Base-by-base conservation (phyloP, 2,797 vertebrate species). In the Synanceia verrucosa region DNA sequence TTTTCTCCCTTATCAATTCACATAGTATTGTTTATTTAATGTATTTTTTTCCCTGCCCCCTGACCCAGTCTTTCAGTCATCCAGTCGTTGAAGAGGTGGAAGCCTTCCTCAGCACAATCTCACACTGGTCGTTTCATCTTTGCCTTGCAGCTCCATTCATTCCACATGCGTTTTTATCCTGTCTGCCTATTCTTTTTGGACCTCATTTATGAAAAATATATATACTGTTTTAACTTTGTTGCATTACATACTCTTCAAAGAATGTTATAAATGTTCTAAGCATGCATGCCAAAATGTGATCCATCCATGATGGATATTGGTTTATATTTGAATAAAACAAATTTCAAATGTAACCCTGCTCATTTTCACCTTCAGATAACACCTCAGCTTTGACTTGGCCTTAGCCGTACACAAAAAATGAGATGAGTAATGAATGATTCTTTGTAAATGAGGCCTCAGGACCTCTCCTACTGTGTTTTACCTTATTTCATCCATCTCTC, bases 371-470 rank as follows among this genome's bases (percentile, higher is more conserved):
- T 4, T 7, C 14, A 24, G 5, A 51, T 67, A 52, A 57, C 70
- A 50, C 29, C 6, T 21, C 11, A 28, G 13, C 43, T 72, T 43
- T 65, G 21, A 3, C 33, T 67, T 41, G 28, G 37, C 14, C 77
- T 55, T 34, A 47, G 48, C 58, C 1, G 1, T 70, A 65, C 77
- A 73, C 14, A 65, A 34, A 51, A 53, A 48, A 55, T 21, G 19
- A n/a, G n/a, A 5, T 74, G 11, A 78, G 46, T 58, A 57, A 26
- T 39, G 44, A 57, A 26, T 39, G 44, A 29, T 36, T 5, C 4
- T 61, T 43, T 43, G 26, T 23, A 66, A 76, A 76, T 41, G n/a
- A 57, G 37, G 36, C 59, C 64, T 68, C 43, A 7, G 46, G 60
- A 36, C 33, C 11, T 61, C 53, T 63, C 37, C 19, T 70, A n/a